Conservation (phyloP, 2,113 vertebrate species). For the Symphodus melops region DNA sequence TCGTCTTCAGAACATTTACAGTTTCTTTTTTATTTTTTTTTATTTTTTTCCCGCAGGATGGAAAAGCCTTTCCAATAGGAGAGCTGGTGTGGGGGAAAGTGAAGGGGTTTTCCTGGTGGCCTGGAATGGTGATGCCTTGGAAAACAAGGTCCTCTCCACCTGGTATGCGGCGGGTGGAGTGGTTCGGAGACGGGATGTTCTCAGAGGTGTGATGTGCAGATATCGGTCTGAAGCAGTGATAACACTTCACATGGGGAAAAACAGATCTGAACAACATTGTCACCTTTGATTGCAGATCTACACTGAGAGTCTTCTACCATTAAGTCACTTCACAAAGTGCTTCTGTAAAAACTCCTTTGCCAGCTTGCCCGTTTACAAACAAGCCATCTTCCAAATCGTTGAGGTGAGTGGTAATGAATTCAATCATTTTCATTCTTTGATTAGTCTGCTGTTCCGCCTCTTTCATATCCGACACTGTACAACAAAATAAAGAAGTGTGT, state of each 20-base stretch:
- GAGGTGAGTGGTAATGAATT: slow-evolving; percentile 84
- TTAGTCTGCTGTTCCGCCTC: no score
- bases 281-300: slow-evolving; percentile 81
- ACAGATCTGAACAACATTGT: neutral
- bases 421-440: no score
- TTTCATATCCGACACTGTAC: neutral
- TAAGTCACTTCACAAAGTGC: slow-evolving; percentile 86
- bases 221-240: neutral
- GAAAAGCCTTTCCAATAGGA: slow-evolving; percentile 88
- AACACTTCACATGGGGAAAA: neutral
- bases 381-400: slow-evolving; percentile 89
- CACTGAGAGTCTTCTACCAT: slow-evolving; percentile 84
- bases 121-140: slow-evolving; percentile 90
- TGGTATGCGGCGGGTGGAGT: slow-evolving; percentile 90
- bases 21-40: neutral
- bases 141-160: slow-evolving; percentile 80
- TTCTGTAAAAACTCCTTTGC: slow-evolving; percentile 90
- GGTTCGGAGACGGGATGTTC: slow-evolving; percentile 96
- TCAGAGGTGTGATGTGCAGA: slow-evolving; percentile 87
- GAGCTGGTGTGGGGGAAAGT: slow-evolving; percentile 95
- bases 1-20: neutral
- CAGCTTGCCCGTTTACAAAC: slow-evolving; percentile 89
- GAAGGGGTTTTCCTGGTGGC: slow-evolving; percentile 95
- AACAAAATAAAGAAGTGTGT: neutral
- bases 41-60: slow-evolving; percentile 81